These are phyloP conservation scores for Irena cyanogastra DNA, from an alignment of 2,113 vertebrate genomes.

Conservation along the genomic window DNA sequence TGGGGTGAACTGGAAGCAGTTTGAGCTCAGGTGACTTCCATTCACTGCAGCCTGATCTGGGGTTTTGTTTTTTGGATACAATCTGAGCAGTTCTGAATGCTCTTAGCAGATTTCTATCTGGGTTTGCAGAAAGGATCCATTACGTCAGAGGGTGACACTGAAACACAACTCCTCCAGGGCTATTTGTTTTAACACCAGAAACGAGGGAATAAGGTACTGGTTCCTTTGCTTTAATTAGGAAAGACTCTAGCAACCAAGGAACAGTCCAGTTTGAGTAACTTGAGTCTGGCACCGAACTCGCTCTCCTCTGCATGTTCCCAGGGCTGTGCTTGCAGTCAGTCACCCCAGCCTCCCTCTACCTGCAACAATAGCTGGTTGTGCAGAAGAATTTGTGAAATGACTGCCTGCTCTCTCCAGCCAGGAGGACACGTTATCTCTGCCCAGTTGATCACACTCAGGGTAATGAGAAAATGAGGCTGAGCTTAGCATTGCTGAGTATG, in stretches of 20 bases:
- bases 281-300: not conserved
- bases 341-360: conserved; percentile 60
- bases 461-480: conserved; percentile 77
- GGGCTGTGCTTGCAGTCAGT: conserved; percentile 27
- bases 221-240: conserved; percentile 29
- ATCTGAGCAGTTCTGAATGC: conserved; percentile 10
- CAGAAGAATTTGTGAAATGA: conserved; percentile 74
- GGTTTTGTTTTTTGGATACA: not conserved
- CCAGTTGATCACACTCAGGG: conserved; percentile 68
- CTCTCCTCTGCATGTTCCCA: not conserved
- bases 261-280: conserved; percentile 20
- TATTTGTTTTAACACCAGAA: conserved; percentile 44
- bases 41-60: not conserved
- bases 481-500: conserved; percentile 72
- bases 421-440: conserved; percentile 70
- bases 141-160: conserved; percentile 43
- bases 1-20: not conserved
- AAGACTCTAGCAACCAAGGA: not conserved
- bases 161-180: conserved; percentile 26
- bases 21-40: not conserved
- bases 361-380: conserved; percentile 75
- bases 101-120: conserved; percentile 34
- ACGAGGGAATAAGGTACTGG: conserved; percentile 6
- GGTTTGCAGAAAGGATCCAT: conserved; percentile 2
- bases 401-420: conserved; percentile 62